phyloP scores from a whole-genome alignment of 1,140 invertebrate species.

The Diplogasteroides magnus region DNA sequence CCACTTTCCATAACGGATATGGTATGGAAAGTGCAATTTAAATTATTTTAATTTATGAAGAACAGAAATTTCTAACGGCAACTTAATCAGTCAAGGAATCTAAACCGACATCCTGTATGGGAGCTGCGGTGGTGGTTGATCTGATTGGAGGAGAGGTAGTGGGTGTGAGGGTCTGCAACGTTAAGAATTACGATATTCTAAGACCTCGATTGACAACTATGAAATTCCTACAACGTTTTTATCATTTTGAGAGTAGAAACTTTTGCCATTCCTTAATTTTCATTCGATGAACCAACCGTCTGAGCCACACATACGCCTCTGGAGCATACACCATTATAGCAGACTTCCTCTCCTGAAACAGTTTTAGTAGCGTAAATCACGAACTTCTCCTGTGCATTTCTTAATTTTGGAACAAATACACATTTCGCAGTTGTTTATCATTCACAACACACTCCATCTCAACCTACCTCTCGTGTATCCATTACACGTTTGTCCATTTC shows the following conservation, averaged over 20 bases:
- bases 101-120: neutral
- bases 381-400: no score
- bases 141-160: neutral
- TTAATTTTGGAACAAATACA: no score
- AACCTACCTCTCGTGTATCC: conserved; percentile 3
- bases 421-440: no score
- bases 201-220: no score
- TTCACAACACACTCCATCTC: no score
- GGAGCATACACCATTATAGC: conserved; percentile 26
- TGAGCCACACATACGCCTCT: conserved; percentile 13
- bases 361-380: neutral
- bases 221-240: neutral
- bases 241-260: no score
- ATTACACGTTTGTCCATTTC: conserved; percentile 9
- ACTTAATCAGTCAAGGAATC: no score
- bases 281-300: neutral
- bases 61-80: conserved; percentile 1
- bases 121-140: neutral
- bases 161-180: neutral
- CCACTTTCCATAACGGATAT: conserved; percentile 3
- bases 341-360: conserved; percentile 19
- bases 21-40: conserved; percentile 12
- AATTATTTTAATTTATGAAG: conserved; percentile 4
- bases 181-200: neutral
- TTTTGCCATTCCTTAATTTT: no score